These are phyloP conservation scores for Diploscapter pachys DNA, from an alignment of 1,140 invertebrate genomes.

Conservation along the genomic window DNA sequence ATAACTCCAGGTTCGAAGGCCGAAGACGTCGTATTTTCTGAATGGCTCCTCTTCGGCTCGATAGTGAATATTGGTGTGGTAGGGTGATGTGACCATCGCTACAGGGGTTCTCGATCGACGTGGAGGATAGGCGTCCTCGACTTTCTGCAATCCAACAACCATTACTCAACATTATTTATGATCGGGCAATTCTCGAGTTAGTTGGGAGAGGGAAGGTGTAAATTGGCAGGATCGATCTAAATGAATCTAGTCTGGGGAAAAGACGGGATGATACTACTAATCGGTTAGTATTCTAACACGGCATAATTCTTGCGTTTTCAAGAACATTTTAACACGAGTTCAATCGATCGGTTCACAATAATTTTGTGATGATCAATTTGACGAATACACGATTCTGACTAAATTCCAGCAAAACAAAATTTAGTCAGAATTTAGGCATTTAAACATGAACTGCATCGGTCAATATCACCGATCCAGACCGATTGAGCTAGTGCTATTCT, in stretches of 20 bases:
- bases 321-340: neutral
- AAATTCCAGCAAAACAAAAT: too few relatives aligned
- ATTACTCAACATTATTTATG: neutral
- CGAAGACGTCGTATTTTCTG: constrained; percentile 42
- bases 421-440: too few relatives aligned
- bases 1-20: constrained; percentile 40
- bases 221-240: constrained; percentile 7
- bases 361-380: too few relatives aligned
- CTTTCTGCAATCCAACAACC: constrained; percentile 9
- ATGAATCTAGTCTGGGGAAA: constrained; percentile 1
- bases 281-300: neutral
- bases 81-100: constrained; percentile 33
- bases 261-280: neutral
- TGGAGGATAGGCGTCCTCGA: constrained; percentile 26
- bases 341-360: too few relatives aligned
- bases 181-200: neutral
- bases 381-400: too few relatives aligned
- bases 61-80: constrained; percentile 41
- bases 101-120: constrained; percentile 33
- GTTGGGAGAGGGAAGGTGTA: neutral
- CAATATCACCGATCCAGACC: too few relatives aligned
- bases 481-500: too few relatives aligned
- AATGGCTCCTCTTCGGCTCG: constrained; percentile 30
- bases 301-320: neutral
- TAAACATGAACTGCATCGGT: too few relatives aligned